phyloP scores from a whole-genome alignment of 2,888 invertebrate genomes.

The Chaetoderma sp. region DNA sequence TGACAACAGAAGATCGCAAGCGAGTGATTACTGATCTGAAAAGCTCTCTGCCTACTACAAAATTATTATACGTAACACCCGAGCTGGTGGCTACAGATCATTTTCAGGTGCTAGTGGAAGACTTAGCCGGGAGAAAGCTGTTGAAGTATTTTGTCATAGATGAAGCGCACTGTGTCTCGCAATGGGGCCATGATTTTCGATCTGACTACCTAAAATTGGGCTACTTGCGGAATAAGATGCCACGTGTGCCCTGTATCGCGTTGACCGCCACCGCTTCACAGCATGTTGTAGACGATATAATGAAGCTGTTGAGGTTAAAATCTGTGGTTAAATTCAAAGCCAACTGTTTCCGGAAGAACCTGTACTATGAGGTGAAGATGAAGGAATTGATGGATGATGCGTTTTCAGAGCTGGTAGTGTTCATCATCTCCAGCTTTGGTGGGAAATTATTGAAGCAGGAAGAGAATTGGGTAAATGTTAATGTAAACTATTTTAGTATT shows the following conservation, averaged over 20 bases:
- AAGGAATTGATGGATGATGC: constrained; percentile 86
- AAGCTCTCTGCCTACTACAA: constrained; percentile 80
- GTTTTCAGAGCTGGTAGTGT: constrained; percentile 78
- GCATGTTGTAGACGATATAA: constrained; percentile 65
- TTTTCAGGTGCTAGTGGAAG: constrained; percentile 73
- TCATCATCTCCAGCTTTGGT: constrained; percentile 54
- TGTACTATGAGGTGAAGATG: constrained; percentile 94
- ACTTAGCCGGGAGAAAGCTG: constrained; percentile 81
- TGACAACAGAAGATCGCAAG: constrained; percentile 81
- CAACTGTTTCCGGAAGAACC: constrained; percentile 83
- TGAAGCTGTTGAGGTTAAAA: constrained; percentile 78
- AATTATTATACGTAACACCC: constrained; percentile 94
- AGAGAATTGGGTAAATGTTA: constrained; percentile 35
- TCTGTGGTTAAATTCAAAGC: constrained; percentile 81
- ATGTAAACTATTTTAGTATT: neutral
- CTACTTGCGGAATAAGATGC: constrained; percentile 73
- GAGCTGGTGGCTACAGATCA: constrained; percentile 88
- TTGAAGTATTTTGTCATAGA: constrained; percentile 93
- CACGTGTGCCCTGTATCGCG: constrained; percentile 85
- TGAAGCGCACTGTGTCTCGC: constrained; percentile 84
- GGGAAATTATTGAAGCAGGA: constrained; percentile 19
- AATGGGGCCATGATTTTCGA: constrained; percentile 98
- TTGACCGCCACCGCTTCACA: constrained; percentile 93
- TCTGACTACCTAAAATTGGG: constrained; percentile 95
- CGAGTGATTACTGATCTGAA: constrained; percentile 80